Evolutionary conservation across 2,888 invertebrate species (phyloP), one percentile per base, ranked within the genome.

Genomic region (Andrena flavipes): DNA sequence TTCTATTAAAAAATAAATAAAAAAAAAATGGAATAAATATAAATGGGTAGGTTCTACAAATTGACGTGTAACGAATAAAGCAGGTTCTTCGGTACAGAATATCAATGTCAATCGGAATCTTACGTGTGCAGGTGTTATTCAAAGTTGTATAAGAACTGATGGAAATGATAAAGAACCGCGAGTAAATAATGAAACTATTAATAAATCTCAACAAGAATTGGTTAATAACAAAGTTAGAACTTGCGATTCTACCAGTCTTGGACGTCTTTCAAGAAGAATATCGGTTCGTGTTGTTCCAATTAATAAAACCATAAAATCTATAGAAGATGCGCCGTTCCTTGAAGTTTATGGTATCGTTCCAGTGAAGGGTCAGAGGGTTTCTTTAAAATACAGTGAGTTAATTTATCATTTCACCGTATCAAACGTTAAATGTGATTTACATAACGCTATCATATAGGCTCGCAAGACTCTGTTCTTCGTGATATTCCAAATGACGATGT

Each of bases 1-100:
- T 85, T 51, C 56, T 76, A 59, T 68, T 68, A 30, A 56, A 60
- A 67, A 62, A 20, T 13, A n/a, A n/a, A n/a, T 26, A 2, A 13
- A 48, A 35, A 26, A 10, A 74, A 35, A 64, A 65, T 75, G 65
- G 42, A 65, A n/a, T 60, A 60, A 80, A 35, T 54, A 30, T 94
- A 80, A 96, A 94, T 96, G 95, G 93, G 95, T 95, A 95, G 92
- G 94, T 94, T 88, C 95, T 95, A 10, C 42, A 16, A 70, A 51
- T 54, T 59, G 16, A 13, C 33, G 42, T 13, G 29, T 51, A 60
- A 29, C 16, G 54, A 67, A 42, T 51, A 70, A 60, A 59, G 7
- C 33, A 56, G n/a, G 26, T 30, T 54, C 65, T 42, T 23, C 26
- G 0, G n/a, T 13, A 13, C 10, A 63, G 23, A 59, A 23, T 23